phyloP scores from a whole-genome alignment of 92 coral and sea anemone species.

The Epizoanthus rinbou region DNA sequence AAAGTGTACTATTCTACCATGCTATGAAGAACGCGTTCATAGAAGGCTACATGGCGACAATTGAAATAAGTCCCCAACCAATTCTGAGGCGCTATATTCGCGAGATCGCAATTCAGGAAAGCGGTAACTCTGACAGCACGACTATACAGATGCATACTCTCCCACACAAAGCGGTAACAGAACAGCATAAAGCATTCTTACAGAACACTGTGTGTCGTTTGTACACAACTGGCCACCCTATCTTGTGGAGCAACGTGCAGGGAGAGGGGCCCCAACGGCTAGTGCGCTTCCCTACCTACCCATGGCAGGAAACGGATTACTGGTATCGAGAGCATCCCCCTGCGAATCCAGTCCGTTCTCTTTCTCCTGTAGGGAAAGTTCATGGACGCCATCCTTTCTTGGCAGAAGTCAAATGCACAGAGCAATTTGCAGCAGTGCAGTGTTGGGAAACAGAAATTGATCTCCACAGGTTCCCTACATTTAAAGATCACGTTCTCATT shows the following conservation, averaged over 20 bases:
- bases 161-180: slow-evolving; percentile 58
- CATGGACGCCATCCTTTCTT: slow-evolving; percentile 66
- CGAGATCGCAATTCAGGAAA: slow-evolving; percentile 53
- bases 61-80: slow-evolving; percentile 86
- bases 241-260: slow-evolving; percentile 68
- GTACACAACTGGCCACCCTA: slow-evolving; percentile 66
- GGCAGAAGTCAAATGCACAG: slow-evolving; percentile 52
- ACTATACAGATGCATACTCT: slow-evolving; percentile 60
- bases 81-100: slow-evolving; percentile 64
- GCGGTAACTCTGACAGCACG: slow-evolving; percentile 11
- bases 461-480: slow-evolving; percentile 64
- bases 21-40: slow-evolving; percentile 62
- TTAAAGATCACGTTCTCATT: slow-evolving; percentile 79
- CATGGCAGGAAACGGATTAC: slow-evolving; percentile 76
- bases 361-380: slow-evolving; percentile 4
- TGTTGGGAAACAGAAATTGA: slow-evolving; percentile 91
- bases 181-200: slow-evolving; percentile 74
- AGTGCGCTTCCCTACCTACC: slow-evolving; percentile 77
- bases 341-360: slow-evolving; percentile 45
- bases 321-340: slow-evolving; percentile 73
- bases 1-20: slow-evolving; percentile 67
- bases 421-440: slow-evolving; percentile 73
- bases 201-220: slow-evolving; percentile 74
- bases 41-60: slow-evolving; percentile 64
- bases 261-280: slow-evolving; percentile 55